phyloP scores from a whole-genome alignment of 2,888 invertebrate genomes.

The Lymantria monacha region DNA sequence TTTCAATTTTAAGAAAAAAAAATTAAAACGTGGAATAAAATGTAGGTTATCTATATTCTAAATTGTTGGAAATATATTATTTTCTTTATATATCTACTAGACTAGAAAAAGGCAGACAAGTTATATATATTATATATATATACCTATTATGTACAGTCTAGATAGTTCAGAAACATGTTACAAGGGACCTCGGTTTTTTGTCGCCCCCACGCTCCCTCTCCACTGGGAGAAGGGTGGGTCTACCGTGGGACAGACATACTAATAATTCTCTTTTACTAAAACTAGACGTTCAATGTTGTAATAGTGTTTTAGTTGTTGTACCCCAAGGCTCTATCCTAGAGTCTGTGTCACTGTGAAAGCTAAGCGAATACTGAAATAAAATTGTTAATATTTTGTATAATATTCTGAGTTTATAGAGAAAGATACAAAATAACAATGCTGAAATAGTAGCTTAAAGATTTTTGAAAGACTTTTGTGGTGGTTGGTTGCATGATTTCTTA shows the following conservation, averaged over 20 bases:
- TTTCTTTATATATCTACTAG: neutral
- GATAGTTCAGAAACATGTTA: conserved; percentile 22
- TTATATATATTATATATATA: neutral
- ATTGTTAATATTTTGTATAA: neutral
- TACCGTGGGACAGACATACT: conserved; percentile 18
- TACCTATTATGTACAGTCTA: conserved; percentile 7
- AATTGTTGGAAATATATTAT: too few relatives aligned
- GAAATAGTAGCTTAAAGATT: too few relatives aligned
- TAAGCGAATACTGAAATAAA: neutral
- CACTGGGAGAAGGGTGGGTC: conserved; percentile 2
- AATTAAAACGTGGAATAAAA: too few relatives aligned
- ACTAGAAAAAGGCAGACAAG: neutral
- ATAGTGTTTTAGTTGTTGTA: conserved; percentile 21
- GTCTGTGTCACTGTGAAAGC: neutral
- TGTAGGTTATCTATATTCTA: too few relatives aligned
- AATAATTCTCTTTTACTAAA: conserved; percentile 30
- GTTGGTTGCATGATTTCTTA: too few relatives aligned
- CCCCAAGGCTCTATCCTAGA: conserved; percentile 2
- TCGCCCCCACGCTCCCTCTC: conserved; percentile 4
- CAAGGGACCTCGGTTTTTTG: conserved; percentile 23
- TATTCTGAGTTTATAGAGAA: too few relatives aligned
- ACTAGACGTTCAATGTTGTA: conserved; percentile 15
- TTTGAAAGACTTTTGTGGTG: too few relatives aligned
- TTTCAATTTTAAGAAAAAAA: too few relatives aligned
- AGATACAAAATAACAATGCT: too few relatives aligned